Evolutionary conservation across 2,888 invertebrate genomes (phyloP).

Genomic region (Agrotis clavis): DNA sequence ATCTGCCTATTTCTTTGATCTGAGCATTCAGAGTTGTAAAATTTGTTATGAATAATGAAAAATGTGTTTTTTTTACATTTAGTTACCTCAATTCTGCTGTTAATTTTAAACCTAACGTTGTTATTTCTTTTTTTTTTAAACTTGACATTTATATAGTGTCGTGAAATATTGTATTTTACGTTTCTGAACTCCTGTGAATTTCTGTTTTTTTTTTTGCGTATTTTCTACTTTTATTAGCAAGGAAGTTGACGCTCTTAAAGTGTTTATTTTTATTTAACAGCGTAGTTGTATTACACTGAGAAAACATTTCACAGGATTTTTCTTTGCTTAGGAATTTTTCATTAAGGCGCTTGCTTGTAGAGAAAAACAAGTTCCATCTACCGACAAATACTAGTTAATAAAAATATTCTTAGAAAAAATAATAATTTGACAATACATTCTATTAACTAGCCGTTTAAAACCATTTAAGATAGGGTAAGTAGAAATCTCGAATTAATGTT

Average conservation of each 20-base stretch:
- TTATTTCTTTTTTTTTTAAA: slow-evolving; percentile 11
- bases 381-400: neutral
- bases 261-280: neutral
- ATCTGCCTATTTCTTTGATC: too few species aligned
- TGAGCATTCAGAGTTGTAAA: slow-evolving; percentile 17
- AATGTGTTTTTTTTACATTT: slow-evolving; percentile 18
- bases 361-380: neutral
- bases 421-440: too few species aligned
- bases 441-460: too few species aligned
- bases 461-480: too few species aligned
- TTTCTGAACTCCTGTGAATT: neutral
- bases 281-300: too few species aligned
- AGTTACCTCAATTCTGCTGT: neutral
- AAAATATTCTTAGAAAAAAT: too few species aligned
- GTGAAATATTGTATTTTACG: slow-evolving; percentile 18
- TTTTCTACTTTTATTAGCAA: neutral
- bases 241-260: neutral
- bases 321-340: neutral
- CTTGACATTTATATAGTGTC: slow-evolving; percentile 8
- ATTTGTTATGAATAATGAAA: slow-evolving; percentile 21
- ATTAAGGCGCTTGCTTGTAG: neutral
- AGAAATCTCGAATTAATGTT: too few species aligned
- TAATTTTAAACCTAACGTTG: neutral
- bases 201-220: neutral
- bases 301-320: too few species aligned